Evolutionary conservation across 2,113 vertebrate genomes (phyloP), one percentile per base, ranked within the genome.

Genomic region (Tricholaema leucomelas): DNA sequence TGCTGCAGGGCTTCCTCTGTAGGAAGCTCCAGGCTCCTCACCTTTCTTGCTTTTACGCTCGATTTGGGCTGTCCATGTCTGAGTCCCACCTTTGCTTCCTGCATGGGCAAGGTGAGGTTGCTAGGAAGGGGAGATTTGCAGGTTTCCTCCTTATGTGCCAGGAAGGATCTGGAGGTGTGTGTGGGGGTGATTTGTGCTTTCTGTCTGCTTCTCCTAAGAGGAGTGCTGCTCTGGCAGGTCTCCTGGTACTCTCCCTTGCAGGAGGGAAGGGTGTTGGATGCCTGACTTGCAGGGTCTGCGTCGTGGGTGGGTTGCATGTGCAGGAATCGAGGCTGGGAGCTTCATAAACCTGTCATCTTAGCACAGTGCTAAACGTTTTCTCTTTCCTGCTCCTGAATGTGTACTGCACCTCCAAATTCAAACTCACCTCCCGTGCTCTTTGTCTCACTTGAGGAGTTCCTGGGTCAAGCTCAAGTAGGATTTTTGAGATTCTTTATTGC

Each of bases 1-100:
- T 89, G 69, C 88, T 92, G 73, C 91, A 81, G 65, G 36, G 52
- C 36, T 93, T 83, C 71, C 58, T 87, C n/a, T 8, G 78, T 11
- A 31, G 74, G 59, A 93, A 54, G 63, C 86, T 87, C 24, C 36
- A 8, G 78, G 67, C 24, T 38, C 88, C 24, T 38, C 88, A 46
- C 44, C 56, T 1, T 46, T 87, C 42, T 10, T 75, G 42, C 58
- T 60, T 85, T 61, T 33, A 21, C 38, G 24, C 14, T 2, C 4
- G 25, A n/a, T 50, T 88, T 1, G 2, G 23, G 58, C 79, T 50
- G 4, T 74, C 70, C 0, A 5, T 73, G 15, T 31, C 30, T 0
- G 5, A 79, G 31, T 58, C 21, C 59, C 16, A 2, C 31, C 6
- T 33, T 66, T 44, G 16, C 36, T 88, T 46, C 15, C 81, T 64